phyloP scores from a whole-genome alignment of 2,113 vertebrate genomes.

The Oreochromis aureus region DNA sequence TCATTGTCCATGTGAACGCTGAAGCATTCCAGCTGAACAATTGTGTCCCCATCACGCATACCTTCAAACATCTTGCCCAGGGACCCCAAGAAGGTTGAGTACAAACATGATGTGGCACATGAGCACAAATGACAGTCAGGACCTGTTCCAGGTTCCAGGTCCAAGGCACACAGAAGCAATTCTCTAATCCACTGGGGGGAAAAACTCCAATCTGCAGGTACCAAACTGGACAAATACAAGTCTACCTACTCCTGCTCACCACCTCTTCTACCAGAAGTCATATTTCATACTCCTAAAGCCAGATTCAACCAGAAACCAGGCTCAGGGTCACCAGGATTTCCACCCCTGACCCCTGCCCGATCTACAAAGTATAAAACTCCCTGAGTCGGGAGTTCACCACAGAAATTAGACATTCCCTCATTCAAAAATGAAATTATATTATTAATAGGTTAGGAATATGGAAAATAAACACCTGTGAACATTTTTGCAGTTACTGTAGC shows the following conservation, averaged over 20 bases:
- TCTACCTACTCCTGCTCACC: background rate
- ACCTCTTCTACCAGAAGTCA: background rate
- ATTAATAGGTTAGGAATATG: background rate
- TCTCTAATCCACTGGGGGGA: rapidly evolving
- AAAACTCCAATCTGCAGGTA: rapidly evolving
- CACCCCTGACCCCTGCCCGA: background rate
- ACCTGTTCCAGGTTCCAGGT: background rate
- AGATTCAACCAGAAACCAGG: background rate
- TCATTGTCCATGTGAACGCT: background rate
- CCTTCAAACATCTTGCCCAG: background rate
- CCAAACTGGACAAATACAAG: background rate
- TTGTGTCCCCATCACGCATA: background rate
- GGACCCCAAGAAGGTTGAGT: background rate
- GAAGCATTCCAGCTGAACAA: rapidly evolving
- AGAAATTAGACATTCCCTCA: background rate
- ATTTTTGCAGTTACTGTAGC: background rate
- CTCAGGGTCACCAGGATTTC: background rate
- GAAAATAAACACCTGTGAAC: background rate
- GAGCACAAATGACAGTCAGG: background rate
- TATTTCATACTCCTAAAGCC: background rate
- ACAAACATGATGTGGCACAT: background rate
- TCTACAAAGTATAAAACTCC: background rate
- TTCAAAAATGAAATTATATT: background rate
- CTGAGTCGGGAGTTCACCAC: rapidly evolving
- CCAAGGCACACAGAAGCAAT: background rate